These are phyloP conservation scores for Apodemus sylvaticus DNA, from an alignment of 2,113 vertebrate species.

Conservation along the genomic window DNA sequence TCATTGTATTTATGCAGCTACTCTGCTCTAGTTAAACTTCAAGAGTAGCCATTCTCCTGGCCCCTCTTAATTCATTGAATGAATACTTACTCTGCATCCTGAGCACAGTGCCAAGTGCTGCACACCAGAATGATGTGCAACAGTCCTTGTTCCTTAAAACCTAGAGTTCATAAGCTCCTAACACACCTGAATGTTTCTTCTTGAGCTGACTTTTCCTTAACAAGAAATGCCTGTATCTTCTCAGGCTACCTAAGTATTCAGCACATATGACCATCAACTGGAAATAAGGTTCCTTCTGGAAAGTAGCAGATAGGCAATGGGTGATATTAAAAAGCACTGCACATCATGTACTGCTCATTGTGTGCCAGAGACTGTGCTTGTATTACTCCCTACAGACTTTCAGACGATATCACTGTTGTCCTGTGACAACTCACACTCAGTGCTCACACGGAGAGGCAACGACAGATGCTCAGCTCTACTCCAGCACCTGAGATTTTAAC, in stretches of 20 bases:
- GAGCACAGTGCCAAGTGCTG: not conserved
- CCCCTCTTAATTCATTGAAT: not conserved
- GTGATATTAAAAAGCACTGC: not conserved
- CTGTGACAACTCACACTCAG: not conserved
- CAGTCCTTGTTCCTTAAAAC: not conserved
- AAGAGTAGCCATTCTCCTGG: no score
- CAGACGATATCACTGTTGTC: not conserved
- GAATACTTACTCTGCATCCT: not conserved
- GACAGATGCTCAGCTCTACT: not conserved
- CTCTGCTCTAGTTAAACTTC: not conserved
- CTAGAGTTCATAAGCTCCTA: not conserved
- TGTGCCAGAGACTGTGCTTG: not conserved
- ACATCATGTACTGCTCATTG: not conserved
- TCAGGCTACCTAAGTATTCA: not conserved
- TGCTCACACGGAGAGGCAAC: not conserved
- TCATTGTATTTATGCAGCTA: not conserved
- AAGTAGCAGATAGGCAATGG: not conserved
- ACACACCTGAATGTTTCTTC: not conserved
- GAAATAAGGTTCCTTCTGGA: not conserved
- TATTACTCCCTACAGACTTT: not conserved
- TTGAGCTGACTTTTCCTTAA: not conserved
- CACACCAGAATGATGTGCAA: not conserved
- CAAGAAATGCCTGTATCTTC: not conserved
- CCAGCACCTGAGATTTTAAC: slow-evolving; percentile 2
- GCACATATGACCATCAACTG: not conserved